Evolutionary conservation across 1,140 invertebrate genomes (phyloP), one percentile per base, ranked within the genome.

Genomic region (Megathymus violae): DNA sequence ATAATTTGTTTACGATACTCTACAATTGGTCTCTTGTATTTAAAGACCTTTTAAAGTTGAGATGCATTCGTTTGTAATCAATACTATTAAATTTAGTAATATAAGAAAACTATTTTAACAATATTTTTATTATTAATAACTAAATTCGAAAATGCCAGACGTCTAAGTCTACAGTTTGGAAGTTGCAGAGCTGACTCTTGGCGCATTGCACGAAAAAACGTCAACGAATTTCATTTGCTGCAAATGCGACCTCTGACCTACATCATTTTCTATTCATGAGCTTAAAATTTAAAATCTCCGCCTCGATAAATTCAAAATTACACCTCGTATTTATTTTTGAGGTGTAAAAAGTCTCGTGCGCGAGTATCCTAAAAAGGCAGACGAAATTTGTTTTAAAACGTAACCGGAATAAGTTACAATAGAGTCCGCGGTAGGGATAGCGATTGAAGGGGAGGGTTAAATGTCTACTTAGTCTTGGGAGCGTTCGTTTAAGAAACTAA

Each of bases 401-500:
- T 22, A 27, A 4, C 41, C 5, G 27, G 54, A 59, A 59, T 59
- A 59, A 46, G 27, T 59, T 47, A 56, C 38, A 46, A 58, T 38
- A 15, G 52, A 36, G 54, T 36, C 10, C 41, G 27, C 22, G 1
- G 27, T 27, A 40, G 16, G 44, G 51, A 13, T n/a, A 43, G 15
- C 11, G 25, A n/a, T 13, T 14, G 27, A 9, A 36, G 16, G 41
- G 54, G 48, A 51, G 10, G 15, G 27, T n/a, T 58, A 58, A 58
- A 41, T 46, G 44, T 46, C 40, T 56, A 56, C 52, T 58, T 58
- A 58, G 52, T 68, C 66, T 68, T 64, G 59, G 64, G 17, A 72
- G 31, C 44, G 50, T 69, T 71, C 59, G 56, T 69, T 71, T 68
- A 66, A 62, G 67, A 76, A 75, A 66, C 68, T 72, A 65, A 76